A percentile compares a stretch with the other conserved stretches of the same genome.
Conservation (phyloP, 1,140 invertebrate genomes). For the Heterodera carotae region DNA sequence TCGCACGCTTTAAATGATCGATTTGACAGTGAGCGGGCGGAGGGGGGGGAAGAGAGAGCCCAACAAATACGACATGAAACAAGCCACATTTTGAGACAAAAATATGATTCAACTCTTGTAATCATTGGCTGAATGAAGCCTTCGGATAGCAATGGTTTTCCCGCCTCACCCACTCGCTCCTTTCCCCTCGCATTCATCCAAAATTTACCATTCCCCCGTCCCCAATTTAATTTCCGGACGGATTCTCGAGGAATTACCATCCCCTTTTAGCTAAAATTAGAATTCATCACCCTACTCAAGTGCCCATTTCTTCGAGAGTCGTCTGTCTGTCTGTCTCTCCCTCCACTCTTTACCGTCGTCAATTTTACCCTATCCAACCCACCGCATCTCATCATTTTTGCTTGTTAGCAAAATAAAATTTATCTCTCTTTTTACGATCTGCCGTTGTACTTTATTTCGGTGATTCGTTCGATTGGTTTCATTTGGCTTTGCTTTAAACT, state of each 20-base stretch:
- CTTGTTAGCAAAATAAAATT: not conserved
- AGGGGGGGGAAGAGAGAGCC: too few species aligned
- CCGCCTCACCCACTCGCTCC: not conserved
- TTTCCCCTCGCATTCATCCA: not conserved
- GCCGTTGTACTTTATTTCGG: not conserved
- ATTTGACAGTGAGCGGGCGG: not conserved
- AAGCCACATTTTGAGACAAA: not conserved
- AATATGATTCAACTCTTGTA: not conserved
- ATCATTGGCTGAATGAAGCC: too few species aligned
- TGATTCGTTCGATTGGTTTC: too few species aligned
- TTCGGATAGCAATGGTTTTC: too few species aligned
- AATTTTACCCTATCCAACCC: too few species aligned
- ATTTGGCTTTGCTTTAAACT: not conserved
- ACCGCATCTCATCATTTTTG: not conserved
- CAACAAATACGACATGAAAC: too few species aligned
- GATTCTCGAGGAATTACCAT: not conserved
- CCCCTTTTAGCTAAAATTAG: conserved; percentile 2
- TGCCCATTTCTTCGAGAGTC: conserved; percentile 12
- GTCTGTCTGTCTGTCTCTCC: too few species aligned
- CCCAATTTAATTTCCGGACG: not conserved
- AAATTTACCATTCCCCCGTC: not conserved
- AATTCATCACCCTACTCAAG: not conserved
- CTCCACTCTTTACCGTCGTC: not conserved
- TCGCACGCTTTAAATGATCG: not conserved
- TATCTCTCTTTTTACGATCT: not conserved